Base-by-base conservation (phyloP, 2,888 invertebrate genomes). In the Brachycybe producta region DNA sequence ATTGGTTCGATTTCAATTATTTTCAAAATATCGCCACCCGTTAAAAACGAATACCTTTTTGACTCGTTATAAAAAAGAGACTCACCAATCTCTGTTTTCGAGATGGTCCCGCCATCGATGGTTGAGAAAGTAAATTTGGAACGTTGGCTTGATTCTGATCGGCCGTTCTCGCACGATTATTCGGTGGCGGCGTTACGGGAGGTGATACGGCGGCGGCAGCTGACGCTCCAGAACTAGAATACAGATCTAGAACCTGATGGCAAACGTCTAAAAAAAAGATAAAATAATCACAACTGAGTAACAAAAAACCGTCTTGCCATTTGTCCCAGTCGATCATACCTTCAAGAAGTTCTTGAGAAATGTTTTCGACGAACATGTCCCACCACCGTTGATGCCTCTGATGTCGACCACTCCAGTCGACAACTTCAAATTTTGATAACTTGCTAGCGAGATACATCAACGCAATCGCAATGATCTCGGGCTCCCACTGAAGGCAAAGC, bases 281-380 rank as follows among this genome's bases (percentile, higher is more conserved):
- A n/a, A 26, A 15, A 32, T 17, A 42, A 42, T 24, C n/a, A 7
- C 11, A 36, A 17, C 19, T 34, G 19, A 34, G 38, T 1, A 19
- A 23, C 32, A 15, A 19, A 7, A 15, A 45, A 40, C 5, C 8
- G 7, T 28, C 8, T 41, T 41, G 5, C 30, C 17, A 19, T 30
- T 44, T 44, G 17, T 30, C 5, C 3, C 5, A 28, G 30, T 19
- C 13, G 17, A 19, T 24, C 21, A 47, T 56, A 77, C 78, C 77
- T 72, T 98, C 97, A 36, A 98, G 71, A 48, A 95, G 73, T 61
- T 92, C 90, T 77, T 87, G 84, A 1, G 87, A 85, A 27, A 97
- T 82, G 62, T 92, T 92, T 61, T 91, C 87, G 0, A 97, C 88
- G 65, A 92, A 92, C 81, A 87, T 85, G 62, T 97, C 95, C 95